Evolutionary conservation across 1,140 invertebrate genomes (phyloP).

Genomic region (Solenopsis invicta): DNA sequence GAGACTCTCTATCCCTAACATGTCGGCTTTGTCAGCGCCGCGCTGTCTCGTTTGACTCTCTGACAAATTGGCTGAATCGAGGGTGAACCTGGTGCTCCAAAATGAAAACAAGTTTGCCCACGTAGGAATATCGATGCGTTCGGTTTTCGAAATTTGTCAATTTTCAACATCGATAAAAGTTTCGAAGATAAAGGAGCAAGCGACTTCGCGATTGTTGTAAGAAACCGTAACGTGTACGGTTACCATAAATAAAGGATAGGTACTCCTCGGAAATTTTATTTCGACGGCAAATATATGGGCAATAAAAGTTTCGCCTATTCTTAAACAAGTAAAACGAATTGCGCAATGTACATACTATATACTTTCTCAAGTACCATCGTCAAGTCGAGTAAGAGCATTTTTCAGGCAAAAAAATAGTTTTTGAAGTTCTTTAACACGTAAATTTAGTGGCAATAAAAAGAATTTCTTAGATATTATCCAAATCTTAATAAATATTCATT

Average conservation of each 20-base stretch:
- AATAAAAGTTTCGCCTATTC: constrained; percentile 41
- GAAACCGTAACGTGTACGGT: background rate
- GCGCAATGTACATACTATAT: background rate
- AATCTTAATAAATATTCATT: background rate
- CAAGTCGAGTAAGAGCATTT: constrained; percentile 38
- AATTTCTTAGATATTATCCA: background rate
- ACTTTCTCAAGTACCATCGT: constrained; percentile 10
- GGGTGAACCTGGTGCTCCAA: constrained; percentile 1
- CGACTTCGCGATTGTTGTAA: background rate
- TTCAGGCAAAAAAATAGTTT: constrained; percentile 15
- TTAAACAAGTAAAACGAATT: constrained; percentile 13
- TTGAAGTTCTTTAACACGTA: background rate
- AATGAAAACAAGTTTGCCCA: constrained; percentile 73
- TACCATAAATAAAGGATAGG: background rate
- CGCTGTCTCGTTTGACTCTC: constrained; percentile 64
- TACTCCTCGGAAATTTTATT: constrained; percentile 23
- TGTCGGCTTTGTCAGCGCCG: constrained; percentile 70
- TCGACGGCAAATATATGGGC: constrained; percentile 6
- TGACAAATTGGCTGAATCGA: constrained; percentile 77
- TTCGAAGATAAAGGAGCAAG: background rate
- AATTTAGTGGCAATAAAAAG: background rate
- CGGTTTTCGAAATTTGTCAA: constrained; percentile 2
- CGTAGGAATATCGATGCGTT: constrained; percentile 38
- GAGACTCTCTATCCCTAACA: constrained; percentile 60
- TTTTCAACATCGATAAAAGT: background rate